Conservation (phyloP, 2,113 vertebrate species). For the Periophthalmodon schlosseri region DNA sequence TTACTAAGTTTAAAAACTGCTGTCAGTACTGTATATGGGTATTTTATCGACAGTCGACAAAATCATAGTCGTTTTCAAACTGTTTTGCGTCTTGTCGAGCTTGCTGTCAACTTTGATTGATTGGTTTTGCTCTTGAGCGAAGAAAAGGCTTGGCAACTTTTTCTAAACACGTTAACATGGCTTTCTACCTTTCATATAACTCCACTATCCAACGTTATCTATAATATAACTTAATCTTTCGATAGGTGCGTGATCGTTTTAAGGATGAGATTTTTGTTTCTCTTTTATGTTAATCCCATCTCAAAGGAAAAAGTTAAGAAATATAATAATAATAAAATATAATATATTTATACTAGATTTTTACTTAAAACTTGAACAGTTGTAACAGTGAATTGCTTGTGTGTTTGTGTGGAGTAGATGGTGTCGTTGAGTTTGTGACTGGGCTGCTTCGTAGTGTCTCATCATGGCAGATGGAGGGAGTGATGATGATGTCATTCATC, state of each 20-base stretch:
- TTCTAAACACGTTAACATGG: not conserved
- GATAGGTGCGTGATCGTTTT: not conserved
- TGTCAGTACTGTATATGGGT: not conserved
- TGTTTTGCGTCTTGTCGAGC: constrained; percentile 11
- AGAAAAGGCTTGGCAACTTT: not conserved
- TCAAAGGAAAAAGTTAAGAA: not conserved
- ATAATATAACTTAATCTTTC: not conserved
- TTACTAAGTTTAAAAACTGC: not conserved
- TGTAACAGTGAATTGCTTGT: not conserved
- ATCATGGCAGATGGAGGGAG: constrained; percentile 88
- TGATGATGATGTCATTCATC: constrained; percentile 86
- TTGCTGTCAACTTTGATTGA: constrained; percentile 11
- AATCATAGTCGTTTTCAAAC: constrained; percentile 9
- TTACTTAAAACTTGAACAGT: not conserved
- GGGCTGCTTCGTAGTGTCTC: constrained; percentile 40
- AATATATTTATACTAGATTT: not conserved
- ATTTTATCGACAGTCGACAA: not conserved
- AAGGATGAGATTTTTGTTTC: not conserved
- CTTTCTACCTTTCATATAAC: not conserved
- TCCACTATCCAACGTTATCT: not conserved
- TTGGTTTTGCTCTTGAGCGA: not conserved
- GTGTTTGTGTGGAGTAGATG: constrained; percentile 62
- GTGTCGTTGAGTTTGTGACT: constrained; percentile 41
- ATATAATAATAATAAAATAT: not conserved
- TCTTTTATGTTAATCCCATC: not conserved